Percentiles rank a stretch among this genome's conserved stretches.
These are phyloP conservation scores for Gerris lacustris DNA, from an alignment of 2,888 invertebrate genomes.

Conservation along the genomic window DNA sequence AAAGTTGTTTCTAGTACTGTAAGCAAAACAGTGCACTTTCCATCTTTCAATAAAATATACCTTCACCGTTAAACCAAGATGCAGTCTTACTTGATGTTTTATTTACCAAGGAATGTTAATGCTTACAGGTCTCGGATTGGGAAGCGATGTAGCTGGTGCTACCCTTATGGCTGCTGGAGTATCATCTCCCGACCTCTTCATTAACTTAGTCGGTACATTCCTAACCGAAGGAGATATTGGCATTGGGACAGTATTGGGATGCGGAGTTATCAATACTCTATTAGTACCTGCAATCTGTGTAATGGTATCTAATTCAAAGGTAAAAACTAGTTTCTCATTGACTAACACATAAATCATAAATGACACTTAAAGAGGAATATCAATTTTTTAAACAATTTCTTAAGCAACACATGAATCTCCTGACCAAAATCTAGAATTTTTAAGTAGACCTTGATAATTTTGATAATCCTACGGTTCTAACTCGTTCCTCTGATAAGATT, in stretches of 20 bases:
- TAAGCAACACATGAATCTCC: no score
- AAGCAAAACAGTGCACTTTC: not conserved
- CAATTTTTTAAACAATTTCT: not conserved
- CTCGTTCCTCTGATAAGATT: no score
- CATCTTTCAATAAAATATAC: no score
- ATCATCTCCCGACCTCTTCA: constrained; percentile 25
- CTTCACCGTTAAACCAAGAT: not conserved
- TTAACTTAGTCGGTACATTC: constrained; percentile 24
- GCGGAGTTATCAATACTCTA: constrained; percentile 71
- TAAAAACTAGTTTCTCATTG: not conserved
- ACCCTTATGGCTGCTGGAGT: constrained; percentile 25
- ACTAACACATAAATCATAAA: constrained; percentile 34
- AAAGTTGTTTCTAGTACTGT: not conserved
- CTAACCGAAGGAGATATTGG: constrained; percentile 25
- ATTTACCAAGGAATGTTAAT: not conserved
- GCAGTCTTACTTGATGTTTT: not conserved
- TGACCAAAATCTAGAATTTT: no score
- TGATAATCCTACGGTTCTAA: no score
- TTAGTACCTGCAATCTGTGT: constrained; percentile 68
- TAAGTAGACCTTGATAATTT: no score
- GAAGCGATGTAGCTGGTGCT: constrained; percentile 25
- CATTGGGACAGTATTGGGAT: constrained; percentile 54
- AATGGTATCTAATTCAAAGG: constrained; percentile 20
- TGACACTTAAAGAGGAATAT: no score
- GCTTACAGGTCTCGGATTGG: constrained; percentile 19